These are phyloP conservation scores for Polypedilum pembai DNA, from an alignment of 1,140 invertebrate genomes.

Conservation along the genomic window DNA sequence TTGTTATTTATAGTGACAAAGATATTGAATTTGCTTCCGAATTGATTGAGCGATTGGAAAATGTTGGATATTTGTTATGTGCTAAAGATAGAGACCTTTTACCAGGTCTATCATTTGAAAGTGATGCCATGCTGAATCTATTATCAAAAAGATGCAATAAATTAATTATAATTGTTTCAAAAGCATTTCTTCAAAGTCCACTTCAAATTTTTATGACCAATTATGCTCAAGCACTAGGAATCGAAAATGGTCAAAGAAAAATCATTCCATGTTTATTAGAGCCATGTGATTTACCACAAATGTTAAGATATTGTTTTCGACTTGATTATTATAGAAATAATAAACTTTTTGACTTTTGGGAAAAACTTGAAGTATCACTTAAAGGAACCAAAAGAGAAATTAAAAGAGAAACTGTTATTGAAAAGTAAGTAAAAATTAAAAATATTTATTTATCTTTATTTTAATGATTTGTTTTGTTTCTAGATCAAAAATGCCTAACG, in stretches of 20 bases:
- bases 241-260: slow-evolving; percentile 53
- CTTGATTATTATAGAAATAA: slow-evolving; percentile 49
- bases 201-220: slow-evolving; percentile 63
- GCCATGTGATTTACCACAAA: slow-evolving; percentile 50
- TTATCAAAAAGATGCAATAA: slow-evolving; percentile 65
- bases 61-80: slow-evolving; percentile 58
- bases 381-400: background rate
- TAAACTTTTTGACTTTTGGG: slow-evolving; percentile 55
- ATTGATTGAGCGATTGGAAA: slow-evolving; percentile 55
- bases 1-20: slow-evolving; percentile 61
- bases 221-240: slow-evolving; percentile 63
- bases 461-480: too few species aligned
- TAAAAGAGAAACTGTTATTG: background rate
- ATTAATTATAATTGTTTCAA: slow-evolving; percentile 63
- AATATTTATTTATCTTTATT: too few species aligned
- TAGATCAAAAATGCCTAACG: too few species aligned
- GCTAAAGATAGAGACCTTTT: slow-evolving; percentile 60
- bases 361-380: slow-evolving; percentile 47
- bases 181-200: slow-evolving; percentile 59
- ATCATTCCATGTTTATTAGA: slow-evolving; percentile 60
- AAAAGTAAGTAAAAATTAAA: background rate
- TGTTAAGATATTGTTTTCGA: slow-evolving; percentile 49
- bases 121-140: slow-evolving; percentile 60
- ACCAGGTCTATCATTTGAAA: slow-evolving; percentile 54
- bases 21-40: slow-evolving; percentile 55